Evolutionary conservation across 2,797 vertebrate species (phyloP), one percentile per base, ranked within the genome.

Genomic region (Semaprochilodus insignis): DNA sequence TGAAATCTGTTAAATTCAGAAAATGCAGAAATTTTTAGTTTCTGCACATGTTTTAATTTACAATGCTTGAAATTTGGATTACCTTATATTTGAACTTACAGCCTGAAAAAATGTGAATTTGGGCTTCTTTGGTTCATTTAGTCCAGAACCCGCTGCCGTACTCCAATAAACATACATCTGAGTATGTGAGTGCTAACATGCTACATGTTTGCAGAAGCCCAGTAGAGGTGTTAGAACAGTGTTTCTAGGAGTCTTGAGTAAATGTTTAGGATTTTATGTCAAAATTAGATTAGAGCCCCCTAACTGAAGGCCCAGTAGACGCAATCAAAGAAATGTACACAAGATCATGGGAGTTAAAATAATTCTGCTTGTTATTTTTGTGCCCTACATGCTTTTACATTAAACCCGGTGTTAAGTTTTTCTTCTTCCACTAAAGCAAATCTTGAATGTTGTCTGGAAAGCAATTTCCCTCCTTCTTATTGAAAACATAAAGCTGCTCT

Each of bases 401-500:
- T 85, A n/a, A 59, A 62, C 59, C 55, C 27, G 66, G 14, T 76
- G 34, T 77, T 81, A 19, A 62, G 40, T 78, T 62, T 31, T 57
- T 63, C 23, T 74, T 25, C 17, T 44, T 27, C 4, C 13, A 27
- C 23, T 90, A 86, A 91, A 91, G 88, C 87, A 92, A 91, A 90
- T 87, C 83, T 86, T 78, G 82, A 85, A 83, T 88, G 83, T 87
- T 88, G 85, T 89, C 59, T 85, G 90, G 78, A 90, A 89, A 88
- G 88, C 78, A 85, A 84, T 90, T 90, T 86, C 82, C 85, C 86
- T 89, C 80, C 34, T 82, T 78, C 48, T 88, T 83, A 86, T 84
- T 90, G 89, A 93, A 93, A 93, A 88, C 89, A 86, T 70, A 87
- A 93, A 92, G 87, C 88, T 86, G 87, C 92, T 93, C 92, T 92